Base-by-base conservation (phyloP, 2,888 invertebrate genomes). In the Hipparchia sbordonii region DNA sequence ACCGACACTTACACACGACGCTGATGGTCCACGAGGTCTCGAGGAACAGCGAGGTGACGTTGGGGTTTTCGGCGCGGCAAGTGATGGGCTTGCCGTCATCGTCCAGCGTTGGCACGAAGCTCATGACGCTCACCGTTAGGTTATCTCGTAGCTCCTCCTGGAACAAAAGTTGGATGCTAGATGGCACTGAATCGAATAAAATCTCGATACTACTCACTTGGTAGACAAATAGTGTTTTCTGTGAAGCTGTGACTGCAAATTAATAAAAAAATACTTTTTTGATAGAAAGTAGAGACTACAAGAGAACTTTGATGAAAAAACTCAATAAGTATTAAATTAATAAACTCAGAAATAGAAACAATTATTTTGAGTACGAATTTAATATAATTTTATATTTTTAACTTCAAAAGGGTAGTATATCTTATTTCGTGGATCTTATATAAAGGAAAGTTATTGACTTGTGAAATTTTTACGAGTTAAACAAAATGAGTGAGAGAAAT, bases 1-100 rank as follows among this genome's bases (percentile, higher is more conserved):
- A 67, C 2, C 39, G 8, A 39, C 94, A 97, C 98, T 97, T 92
- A 98, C 98, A 98, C 80, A 98, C 97, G 83, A 98, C 97, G 92
- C 96, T 96, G 88, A 98, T 96, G 86, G 96, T 96, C 97, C 97
- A 98, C 71, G 97, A 96, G 80, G 97, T 96, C 91, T 98, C 98
- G 81, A 97, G 93, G 87, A 95, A 96, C 80, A 97, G 96, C 70
- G 97, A 96, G 76, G 97, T 97, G 82, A 97, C 97, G 94, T 97
- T 97, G 76, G 98, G 97, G 95, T 98, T 98, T 94, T 98, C 98
- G 9, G 98, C 97, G 84, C 97, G 95, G 92, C 98, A 98, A 75
- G 96, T 97, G 94, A 98, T 96, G 82, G 96, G 95, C 94, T 97
- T 97, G 81, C 97, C 97, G 93, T 98, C 97, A 92, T 98, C 98